Percentiles rank a stretch among this genome's conserved stretches.
These are phyloP conservation scores for Dicrurus megarhynchus DNA, from an alignment of 2,113 vertebrate species.

Conservation along the genomic window DNA sequence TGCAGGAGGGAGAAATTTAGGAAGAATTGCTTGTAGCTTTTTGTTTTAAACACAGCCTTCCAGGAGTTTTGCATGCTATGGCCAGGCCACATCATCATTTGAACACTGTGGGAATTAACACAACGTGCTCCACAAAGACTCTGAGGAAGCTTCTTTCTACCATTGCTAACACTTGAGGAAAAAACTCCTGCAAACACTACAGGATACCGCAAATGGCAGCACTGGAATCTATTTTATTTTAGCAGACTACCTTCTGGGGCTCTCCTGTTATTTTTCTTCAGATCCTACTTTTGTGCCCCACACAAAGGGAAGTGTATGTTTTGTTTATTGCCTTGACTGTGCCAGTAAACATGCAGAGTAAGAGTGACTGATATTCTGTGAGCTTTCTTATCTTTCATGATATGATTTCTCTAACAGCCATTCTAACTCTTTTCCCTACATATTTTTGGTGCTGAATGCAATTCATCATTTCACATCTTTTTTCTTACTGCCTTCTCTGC, in stretches of 20 bases:
- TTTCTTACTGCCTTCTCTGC: background rate
- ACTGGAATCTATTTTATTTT: constrained; percentile 33
- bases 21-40: background rate
- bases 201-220: constrained; percentile 14
- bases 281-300: constrained; percentile 3
- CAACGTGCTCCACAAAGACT: background rate
- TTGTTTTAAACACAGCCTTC: background rate
- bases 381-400: constrained; percentile 21
- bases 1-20: background rate
- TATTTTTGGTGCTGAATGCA: background rate
- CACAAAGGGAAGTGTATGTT: constrained; percentile 10
- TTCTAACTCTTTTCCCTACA: background rate
- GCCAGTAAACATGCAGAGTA: constrained; percentile 4
- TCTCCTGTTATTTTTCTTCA: background rate
- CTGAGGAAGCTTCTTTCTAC: background rate
- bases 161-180: background rate
- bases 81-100: background rate
- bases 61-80: background rate
- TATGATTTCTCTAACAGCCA: constrained; percentile 40
- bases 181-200: background rate
- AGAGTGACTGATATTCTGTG: constrained; percentile 45
- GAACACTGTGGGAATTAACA: background rate
- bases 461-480: constrained; percentile 5
- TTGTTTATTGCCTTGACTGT: constrained; percentile 43
- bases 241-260: background rate